Evolutionary conservation across 2,888 invertebrate species (phyloP), one percentile per base, ranked within the genome.

Genomic region (Drosophila cyrtoloma): DNA sequence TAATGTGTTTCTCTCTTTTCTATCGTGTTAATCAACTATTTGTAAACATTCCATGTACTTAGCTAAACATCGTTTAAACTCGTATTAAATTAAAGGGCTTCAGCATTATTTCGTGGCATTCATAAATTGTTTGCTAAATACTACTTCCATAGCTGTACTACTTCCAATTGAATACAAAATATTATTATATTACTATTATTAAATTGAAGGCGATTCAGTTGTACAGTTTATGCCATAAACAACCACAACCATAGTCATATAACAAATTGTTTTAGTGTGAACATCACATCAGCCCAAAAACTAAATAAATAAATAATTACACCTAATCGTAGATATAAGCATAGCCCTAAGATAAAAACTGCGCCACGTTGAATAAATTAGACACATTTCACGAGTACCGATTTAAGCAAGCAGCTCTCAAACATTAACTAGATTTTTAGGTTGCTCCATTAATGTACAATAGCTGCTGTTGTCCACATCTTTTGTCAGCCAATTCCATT

Each of bases 251-350:
- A 67, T 76, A 47, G 71, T 63, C 60, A 59, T 79, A 62, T 75
- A 53, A 62, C 19, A 50, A 72, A 56, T 77, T 62, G 68, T 77
- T 82, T 71, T 78, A 67, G 47, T 16, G 61, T 58, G 59, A 66
- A 55, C 71, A 65, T 39, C 50, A 51, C 62, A 35, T 28, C 37
- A 19, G 33, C 37, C 55, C 56, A 39, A 30, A n/a, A 56, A 47
- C 47, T 47, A 66, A 65, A 55, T 63, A 71, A 60, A 78, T 63
- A 56, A 70, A 68, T 86, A 81, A 68, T 70, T 89, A 86, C 57
- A 80, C 47, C 65, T 86, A 85, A 89, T 85, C 77, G 60, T 86
- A 86, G 83, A 60, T 61, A 51, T 86, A 86, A 86, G 90, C 76
- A 71, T 86, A 86, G 90, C n/a, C 59, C 50, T 89, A 82, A 89